A percentile compares a stretch with the other conserved stretches of the same genome.
These are phyloP conservation scores for Catocala nupta DNA, from an alignment of 2,888 invertebrate genomes.

Conservation along the genomic window DNA sequence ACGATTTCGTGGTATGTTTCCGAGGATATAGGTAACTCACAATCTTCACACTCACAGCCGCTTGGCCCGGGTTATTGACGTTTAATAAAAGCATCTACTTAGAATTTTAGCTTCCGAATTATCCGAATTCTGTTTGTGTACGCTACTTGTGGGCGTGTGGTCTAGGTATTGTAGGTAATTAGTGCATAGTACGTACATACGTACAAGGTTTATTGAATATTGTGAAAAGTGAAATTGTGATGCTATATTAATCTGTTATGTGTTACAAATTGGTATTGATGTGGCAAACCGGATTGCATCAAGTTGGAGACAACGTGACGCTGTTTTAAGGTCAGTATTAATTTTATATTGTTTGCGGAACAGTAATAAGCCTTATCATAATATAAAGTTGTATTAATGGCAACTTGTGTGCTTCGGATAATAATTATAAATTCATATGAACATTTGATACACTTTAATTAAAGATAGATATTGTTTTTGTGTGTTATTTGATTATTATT, in stretches of 20 bases:
- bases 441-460: neutral
- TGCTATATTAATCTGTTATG: slow-evolving; percentile 65
- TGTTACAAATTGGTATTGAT: slow-evolving; percentile 80
- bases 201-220: slow-evolving; percentile 43
- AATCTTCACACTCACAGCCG: slow-evolving; percentile 55
- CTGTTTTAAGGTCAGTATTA: slow-evolving; percentile 80
- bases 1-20: slow-evolving; percentile 23
- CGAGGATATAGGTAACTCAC: slow-evolving; percentile 21
- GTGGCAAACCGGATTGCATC: slow-evolving; percentile 84
- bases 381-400: neutral
- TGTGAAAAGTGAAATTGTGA: slow-evolving; percentile 66
- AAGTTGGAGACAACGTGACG: slow-evolving; percentile 81
- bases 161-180: slow-evolving; percentile 50
- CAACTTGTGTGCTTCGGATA: too few species aligned
- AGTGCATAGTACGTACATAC: slow-evolving; percentile 32
- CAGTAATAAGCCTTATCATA: slow-evolving; percentile 15
- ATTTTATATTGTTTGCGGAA: slow-evolving; percentile 35
- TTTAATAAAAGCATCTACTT: slow-evolving; percentile 67
- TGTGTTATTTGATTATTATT: too few species aligned
- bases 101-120: slow-evolving; percentile 70
- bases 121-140: slow-evolving; percentile 77
- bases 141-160: slow-evolving; percentile 72
- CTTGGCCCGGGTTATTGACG: slow-evolving; percentile 82
- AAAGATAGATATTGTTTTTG: neutral
- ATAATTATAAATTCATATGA: too few species aligned